Evolutionary conservation across 2,797 vertebrate genomes (phyloP).

Genomic region (Sebastes iracundus): DNA sequence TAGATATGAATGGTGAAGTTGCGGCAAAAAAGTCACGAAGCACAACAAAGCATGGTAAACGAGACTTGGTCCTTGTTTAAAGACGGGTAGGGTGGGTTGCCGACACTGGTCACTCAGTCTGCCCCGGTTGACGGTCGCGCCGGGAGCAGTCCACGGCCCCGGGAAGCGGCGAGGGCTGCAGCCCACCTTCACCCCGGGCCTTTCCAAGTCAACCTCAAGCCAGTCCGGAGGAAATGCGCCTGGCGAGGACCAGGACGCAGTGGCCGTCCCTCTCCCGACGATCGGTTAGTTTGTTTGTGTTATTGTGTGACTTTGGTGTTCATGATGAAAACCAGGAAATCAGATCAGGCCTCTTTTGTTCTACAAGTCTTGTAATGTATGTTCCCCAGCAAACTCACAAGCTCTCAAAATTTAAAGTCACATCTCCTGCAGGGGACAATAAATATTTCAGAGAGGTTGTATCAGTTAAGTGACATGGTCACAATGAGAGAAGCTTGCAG

Average conservation of each 20-base stretch:
- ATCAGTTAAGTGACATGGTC: conserved; percentile 78
- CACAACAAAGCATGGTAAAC: neutral
- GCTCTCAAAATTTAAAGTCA: conserved; percentile 50
- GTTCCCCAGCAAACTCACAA: conserved; percentile 11
- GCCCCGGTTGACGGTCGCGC: too few species aligned
- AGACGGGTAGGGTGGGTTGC: too few species aligned
- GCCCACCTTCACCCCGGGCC: too few species aligned
- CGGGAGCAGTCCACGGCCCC: too few species aligned
- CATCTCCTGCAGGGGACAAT: conserved; percentile 62
- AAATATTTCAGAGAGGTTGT: conserved; percentile 78
- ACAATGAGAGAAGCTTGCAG: conserved; percentile 75
- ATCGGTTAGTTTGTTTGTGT: neutral
- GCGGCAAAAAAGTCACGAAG: neutral
- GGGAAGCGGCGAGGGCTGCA: too few species aligned
- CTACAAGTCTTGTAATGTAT: neutral
- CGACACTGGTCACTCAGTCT: too few species aligned
- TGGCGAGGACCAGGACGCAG: neutral
- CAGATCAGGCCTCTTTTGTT: neutral
- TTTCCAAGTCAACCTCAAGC: neutral
- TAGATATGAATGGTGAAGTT: neutral
- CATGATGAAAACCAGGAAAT: neutral
- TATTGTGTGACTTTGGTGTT: neutral
- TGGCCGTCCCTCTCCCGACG: neutral
- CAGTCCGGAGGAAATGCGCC: neutral
- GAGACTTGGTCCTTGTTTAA: neutral